Conservation (phyloP, 2,797 vertebrate genomes). For the Enoplosus armatus region DNA sequence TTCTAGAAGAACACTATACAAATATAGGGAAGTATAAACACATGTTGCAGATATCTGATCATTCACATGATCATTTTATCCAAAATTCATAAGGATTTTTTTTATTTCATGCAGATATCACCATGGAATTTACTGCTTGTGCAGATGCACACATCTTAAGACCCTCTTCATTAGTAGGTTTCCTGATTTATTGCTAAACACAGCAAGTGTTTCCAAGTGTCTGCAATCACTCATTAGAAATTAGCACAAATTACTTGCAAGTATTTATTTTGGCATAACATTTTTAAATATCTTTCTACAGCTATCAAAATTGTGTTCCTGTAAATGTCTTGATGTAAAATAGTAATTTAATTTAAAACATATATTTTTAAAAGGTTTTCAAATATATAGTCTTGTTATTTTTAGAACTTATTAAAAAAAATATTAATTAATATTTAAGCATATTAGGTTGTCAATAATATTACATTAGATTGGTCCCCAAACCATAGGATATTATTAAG, state of each 20-base stretch:
- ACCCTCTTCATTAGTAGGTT: background rate
- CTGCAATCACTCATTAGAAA: background rate
- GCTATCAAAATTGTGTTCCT: background rate
- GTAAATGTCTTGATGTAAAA: background rate
- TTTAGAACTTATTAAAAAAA: background rate
- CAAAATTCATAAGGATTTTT: background rate
- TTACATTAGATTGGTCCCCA: background rate
- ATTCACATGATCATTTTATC: background rate
- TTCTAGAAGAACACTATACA: background rate
- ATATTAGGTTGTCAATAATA: background rate
- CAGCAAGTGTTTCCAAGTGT: background rate
- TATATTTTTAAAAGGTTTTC: background rate
- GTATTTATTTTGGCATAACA: background rate
- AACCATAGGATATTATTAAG: background rate
- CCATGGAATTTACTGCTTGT: background rate
- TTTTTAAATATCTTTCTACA: background rate
- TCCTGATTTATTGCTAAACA: background rate
- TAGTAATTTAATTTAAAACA: rapidly evolving
- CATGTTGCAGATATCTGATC: background rate
- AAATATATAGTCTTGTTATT: background rate
- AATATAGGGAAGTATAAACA: background rate
- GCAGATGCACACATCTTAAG: background rate
- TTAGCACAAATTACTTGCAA: background rate
- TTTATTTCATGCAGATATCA: background rate
- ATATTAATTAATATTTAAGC: background rate